Evolutionary conservation across 2,797 vertebrate species (phyloP).

Genomic region (Neopelma chrysocephalum): DNA sequence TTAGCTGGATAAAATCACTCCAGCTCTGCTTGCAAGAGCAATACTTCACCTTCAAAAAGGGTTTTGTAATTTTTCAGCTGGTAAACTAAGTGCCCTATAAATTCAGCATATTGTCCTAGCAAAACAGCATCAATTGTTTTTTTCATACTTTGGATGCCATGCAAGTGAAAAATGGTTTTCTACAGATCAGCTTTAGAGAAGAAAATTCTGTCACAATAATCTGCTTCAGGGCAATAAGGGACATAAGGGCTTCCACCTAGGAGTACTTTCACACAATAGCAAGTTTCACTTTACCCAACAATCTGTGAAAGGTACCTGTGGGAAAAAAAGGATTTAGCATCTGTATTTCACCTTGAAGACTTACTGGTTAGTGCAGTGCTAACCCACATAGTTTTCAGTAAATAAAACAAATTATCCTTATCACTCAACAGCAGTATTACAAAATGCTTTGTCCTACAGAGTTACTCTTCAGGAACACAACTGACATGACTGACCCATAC

Average conservation of each 20-base stretch:
- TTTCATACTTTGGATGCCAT: neutral
- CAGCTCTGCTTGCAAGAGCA: neutral
- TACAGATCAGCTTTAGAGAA: neutral
- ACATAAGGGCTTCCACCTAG: neutral
- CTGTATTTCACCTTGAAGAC: neutral
- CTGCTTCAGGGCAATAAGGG: neutral
- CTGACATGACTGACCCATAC: neutral
- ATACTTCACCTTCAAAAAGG: neutral
- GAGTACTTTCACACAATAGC: neutral
- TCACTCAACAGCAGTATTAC: neutral
- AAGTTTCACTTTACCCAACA: neutral
- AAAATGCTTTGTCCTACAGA: neutral
- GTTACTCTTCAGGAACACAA: neutral
- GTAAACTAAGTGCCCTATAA: neutral
- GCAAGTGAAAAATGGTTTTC: neutral
- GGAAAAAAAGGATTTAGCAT: neutral
- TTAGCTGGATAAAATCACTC: neutral
- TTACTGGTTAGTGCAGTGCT: neutral
- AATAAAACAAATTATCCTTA: neutral
- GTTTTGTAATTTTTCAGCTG: neutral
- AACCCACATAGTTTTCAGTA: neutral
- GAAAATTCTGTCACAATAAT: neutral
- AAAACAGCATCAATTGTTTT: neutral
- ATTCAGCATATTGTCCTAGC: neutral
- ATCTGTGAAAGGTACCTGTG: neutral